Evolutionary conservation across 2,113 vertebrate genomes (phyloP), one percentile per base, ranked within the genome.

Genomic region (Glaucomys volans): DNA sequence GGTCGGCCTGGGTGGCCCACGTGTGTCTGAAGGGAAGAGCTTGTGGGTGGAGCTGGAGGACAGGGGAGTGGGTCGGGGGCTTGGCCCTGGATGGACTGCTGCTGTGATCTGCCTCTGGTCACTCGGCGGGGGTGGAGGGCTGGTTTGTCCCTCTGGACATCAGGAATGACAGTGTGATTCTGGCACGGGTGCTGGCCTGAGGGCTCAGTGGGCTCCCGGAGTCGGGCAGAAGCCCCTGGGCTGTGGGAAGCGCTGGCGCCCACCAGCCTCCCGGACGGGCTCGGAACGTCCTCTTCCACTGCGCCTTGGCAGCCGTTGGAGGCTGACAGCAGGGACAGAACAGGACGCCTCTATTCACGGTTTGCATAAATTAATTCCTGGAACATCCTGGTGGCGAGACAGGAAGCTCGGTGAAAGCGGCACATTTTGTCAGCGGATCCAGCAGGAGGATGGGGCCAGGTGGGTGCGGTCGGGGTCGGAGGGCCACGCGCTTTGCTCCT

Each of bases 281-380:
- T 69, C 94, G 88, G 89, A 76, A 88, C 76, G 14, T n/a, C 76
- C 89, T 64, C n/a, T 32, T 52, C 54, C 35, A 17, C 52, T 4
- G 24, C 28, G 26, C 26, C 32, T 83, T 72, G 82, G 26, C 72
- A 57, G 91, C 42, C 8, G 2, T 47, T 9, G 62, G 79, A 40
- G 54, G 59, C 40, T 16, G 9, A 1, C 5, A 14, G 91, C 18
- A 22, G 47, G 64, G 42, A 16, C 32, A 28, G 80, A 87, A 57
- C 64, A 82, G 69, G 69, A 10, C 0, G 40, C 44, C 69, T 83
- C 76, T 83, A 0, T 67, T n/a, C 8, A 1, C 30, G 74, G 37
- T 20, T 57, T 14, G 8, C 42, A 37, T 87, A 28, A 42, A 66
- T 83, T 20, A 90, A 42, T 17, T 57, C 52, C 44, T 7, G 71